phyloP scores from a whole-genome alignment of 2,888 invertebrate species.

The Gymnoscelis rufifasciata region DNA sequence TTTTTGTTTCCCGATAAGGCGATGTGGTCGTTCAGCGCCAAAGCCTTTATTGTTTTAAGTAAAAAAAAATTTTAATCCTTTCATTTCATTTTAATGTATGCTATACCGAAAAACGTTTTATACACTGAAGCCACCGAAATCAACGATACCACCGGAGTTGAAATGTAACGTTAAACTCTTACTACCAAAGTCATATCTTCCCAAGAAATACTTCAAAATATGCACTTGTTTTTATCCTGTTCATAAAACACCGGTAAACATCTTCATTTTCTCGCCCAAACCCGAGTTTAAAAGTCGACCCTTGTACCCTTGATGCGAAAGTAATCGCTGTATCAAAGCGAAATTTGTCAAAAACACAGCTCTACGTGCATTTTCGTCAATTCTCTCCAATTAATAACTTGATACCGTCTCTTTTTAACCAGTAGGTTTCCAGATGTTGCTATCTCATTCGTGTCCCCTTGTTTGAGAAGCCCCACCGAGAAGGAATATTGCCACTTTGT shows the following conservation, averaged over 20 bases:
- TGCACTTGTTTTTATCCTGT: neutral
- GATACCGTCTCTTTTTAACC: slow-evolving; percentile 41
- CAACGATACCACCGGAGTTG: too few relatives aligned
- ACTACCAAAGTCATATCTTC: too few relatives aligned
- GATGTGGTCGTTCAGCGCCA: too few relatives aligned
- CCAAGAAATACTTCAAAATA: neutral
- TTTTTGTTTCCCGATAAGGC: too few relatives aligned
- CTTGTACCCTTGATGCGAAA: slow-evolving; percentile 69
- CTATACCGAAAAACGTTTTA: too few relatives aligned
- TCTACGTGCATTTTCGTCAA: slow-evolving; percentile 73
- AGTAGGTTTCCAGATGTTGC: slow-evolving; percentile 27
- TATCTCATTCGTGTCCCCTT: slow-evolving; percentile 62
- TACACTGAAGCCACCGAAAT: too few relatives aligned
- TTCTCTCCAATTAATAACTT: slow-evolving; percentile 77
- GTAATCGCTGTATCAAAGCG: slow-evolving; percentile 77
- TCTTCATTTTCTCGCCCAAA: slow-evolving; percentile 37
- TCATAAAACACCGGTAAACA: slow-evolving; percentile 23
- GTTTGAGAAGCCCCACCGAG: slow-evolving; percentile 76
- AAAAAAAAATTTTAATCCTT: too few relatives aligned
- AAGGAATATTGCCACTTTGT: slow-evolving; percentile 78
- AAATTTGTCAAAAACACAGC: slow-evolving; percentile 78
- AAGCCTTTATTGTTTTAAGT: too few relatives aligned
- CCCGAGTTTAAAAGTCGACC: slow-evolving; percentile 51
- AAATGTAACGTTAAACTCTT: too few relatives aligned
- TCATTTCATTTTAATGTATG: too few relatives aligned